phyloP scores from a whole-genome alignment of 2,888 invertebrate genomes.

The Mesorhabditis sp. region DNA sequence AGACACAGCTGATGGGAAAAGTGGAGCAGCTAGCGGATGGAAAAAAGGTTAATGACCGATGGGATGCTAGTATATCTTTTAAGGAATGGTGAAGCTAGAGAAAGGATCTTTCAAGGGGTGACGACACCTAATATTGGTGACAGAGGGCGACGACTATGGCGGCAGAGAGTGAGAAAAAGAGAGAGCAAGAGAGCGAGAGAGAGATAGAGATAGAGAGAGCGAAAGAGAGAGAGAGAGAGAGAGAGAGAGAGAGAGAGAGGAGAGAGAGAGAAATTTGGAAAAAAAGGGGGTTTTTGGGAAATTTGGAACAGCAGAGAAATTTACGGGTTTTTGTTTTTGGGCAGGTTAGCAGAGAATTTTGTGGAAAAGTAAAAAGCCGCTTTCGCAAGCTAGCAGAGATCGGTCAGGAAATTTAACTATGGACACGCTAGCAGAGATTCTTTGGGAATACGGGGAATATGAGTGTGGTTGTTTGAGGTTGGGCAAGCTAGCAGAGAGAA shows the following conservation, averaged over 20 bases:
- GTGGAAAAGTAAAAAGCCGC: too few relatives aligned
- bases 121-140: conserved; percentile 21
- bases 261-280: background rate
- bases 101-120: conserved; percentile 20
- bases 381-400: too few relatives aligned
- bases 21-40: conserved; percentile 14
- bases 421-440: too few relatives aligned
- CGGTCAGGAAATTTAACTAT: too few relatives aligned
- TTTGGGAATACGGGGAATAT: too few relatives aligned
- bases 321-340: too few relatives aligned
- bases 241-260: conserved; percentile 11
- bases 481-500: too few relatives aligned
- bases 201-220: background rate
- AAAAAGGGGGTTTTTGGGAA: conserved; percentile 13
- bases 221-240: conserved; percentile 12
- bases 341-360: too few relatives aligned
- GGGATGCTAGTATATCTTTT: conserved; percentile 9
- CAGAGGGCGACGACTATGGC: conserved; percentile 11
- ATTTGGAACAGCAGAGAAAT: too few relatives aligned
- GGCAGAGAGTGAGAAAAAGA: background rate
- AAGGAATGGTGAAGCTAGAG: conserved; percentile 8
- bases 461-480: too few relatives aligned
- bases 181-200: too few relatives aligned
- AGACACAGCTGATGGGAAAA: conserved; percentile 8
- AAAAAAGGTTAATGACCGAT: conserved; percentile 13